These are phyloP conservation scores for Cariama cristata DNA, from an alignment of 2,113 vertebrate species.

Conservation along the genomic window DNA sequence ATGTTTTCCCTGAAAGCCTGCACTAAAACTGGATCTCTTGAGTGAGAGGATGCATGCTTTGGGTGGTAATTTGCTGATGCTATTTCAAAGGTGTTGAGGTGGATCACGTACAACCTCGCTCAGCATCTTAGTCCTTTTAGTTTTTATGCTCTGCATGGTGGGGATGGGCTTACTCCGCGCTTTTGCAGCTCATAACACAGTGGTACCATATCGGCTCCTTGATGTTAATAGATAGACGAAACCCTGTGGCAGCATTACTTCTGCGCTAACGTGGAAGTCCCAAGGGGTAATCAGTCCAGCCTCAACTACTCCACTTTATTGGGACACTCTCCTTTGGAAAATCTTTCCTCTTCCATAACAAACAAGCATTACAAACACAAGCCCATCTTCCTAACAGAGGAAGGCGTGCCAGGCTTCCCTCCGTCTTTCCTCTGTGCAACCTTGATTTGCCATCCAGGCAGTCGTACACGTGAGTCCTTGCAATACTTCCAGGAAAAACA, in stretches of 20 bases:
- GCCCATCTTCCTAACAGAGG: not conserved
- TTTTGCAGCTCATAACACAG: not conserved
- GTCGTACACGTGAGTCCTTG: not conserved
- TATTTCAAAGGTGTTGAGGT: constrained; percentile 14
- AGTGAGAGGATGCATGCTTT: constrained; percentile 16
- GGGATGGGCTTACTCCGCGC: not conserved
- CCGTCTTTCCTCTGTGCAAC: rapidly evolving
- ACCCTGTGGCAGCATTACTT: not conserved
- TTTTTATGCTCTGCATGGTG: not conserved
- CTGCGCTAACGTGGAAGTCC: not conserved
- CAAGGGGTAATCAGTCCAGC: not conserved
- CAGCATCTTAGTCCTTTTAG: not conserved
- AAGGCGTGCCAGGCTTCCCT: not conserved
- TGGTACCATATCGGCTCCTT: not conserved
- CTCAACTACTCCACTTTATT: not conserved
- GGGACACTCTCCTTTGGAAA: not conserved
- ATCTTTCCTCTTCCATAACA: not conserved
- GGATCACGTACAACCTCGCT: not conserved
- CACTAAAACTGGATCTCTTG: constrained; percentile 1
- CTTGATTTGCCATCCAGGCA: not conserved
- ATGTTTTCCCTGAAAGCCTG: constrained; percentile 20
- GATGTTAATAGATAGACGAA: not conserved
- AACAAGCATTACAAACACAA: not conserved
- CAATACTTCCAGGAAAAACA: not conserved
- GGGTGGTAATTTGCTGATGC: not conserved